Percentiles rank a stretch among this genome's conserved stretches.
phyloP scores from a whole-genome alignment of 2,113 vertebrate genomes.

The Triplophysa dalaica region DNA sequence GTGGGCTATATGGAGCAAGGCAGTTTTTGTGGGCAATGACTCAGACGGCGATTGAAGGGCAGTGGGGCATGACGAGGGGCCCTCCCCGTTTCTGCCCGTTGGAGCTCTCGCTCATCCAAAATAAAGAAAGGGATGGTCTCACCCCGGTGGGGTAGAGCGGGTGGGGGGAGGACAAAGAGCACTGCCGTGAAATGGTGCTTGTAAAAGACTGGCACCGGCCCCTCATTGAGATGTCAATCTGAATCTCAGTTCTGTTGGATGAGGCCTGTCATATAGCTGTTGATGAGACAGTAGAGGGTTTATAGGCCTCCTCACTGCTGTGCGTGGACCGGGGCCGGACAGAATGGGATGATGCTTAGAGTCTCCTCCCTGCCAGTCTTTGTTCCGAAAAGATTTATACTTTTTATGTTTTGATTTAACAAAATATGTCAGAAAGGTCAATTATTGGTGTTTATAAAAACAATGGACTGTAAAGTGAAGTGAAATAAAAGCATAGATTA shows the following conservation, averaged over 20 bases:
- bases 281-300: slow-evolving; percentile 41
- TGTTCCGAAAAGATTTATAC: background rate
- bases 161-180: slow-evolving; percentile 47
- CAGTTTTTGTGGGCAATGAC: slow-evolving; percentile 64
- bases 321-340: slow-evolving; percentile 19
- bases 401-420: background rate
- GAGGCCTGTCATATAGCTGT: slow-evolving; percentile 58
- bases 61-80: slow-evolving; percentile 66
- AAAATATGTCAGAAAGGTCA: background rate
- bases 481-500: too few species aligned
- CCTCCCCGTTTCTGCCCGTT: slow-evolving; percentile 51
- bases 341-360: slow-evolving; percentile 43
- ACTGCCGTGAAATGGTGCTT: slow-evolving; percentile 55
- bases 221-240: slow-evolving; percentile 67
- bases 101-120: slow-evolving; percentile 31
- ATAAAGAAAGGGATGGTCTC: slow-evolving; percentile 47
- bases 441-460: too few species aligned
- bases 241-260: slow-evolving; percentile 52
- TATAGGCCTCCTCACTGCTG: slow-evolving; percentile 10
- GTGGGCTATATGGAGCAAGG: slow-evolving; percentile 69
- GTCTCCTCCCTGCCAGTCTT: background rate
- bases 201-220: slow-evolving; percentile 56
- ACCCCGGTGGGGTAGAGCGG: slow-evolving; percentile 36
- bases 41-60: slow-evolving; percentile 70
- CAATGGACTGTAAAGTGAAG: too few species aligned